These are phyloP conservation scores for Drosophila anomalipes DNA, from an alignment of 2,888 invertebrate species.

Conservation along the genomic window DNA sequence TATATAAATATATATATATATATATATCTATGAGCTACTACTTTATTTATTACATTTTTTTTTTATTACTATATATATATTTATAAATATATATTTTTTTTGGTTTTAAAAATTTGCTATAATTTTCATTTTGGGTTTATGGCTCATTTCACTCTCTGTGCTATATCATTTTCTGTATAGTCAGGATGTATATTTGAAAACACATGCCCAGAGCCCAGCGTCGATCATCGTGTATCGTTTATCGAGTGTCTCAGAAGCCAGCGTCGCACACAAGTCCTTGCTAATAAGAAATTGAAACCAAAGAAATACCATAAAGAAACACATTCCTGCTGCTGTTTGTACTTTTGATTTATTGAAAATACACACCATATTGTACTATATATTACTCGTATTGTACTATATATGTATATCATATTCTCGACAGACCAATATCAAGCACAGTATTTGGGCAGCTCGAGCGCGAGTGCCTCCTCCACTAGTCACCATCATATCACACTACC, in stretches of 20 bases:
- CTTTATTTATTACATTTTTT: neutral
- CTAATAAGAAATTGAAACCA: neutral
- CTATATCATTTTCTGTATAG: constrained; percentile 39
- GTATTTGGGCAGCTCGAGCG: constrained; percentile 73
- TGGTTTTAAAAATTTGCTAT: constrained; percentile 21
- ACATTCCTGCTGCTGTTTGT: constrained; percentile 46
- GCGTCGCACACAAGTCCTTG: constrained; percentile 38
- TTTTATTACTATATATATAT: neutral
- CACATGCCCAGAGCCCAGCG: constrained; percentile 50
- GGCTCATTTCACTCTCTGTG: constrained; percentile 49
- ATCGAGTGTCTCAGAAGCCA: constrained; percentile 32
- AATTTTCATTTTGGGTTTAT: constrained; percentile 26
- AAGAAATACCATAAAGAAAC: constrained; percentile 2
- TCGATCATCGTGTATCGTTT: constrained; percentile 20
- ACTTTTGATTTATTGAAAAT: constrained; percentile 45
- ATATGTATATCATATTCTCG: constrained; percentile 67
- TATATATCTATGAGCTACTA: constrained; percentile 28
- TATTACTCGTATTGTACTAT: constrained; percentile 41
- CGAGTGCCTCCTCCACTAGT: constrained; percentile 71
- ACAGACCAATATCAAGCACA: constrained; percentile 83
- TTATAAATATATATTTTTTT: neutral
- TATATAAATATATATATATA: constrained; percentile 30
- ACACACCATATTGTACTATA: constrained; percentile 40
- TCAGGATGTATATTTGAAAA: constrained; percentile 18
- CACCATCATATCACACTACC: constrained; percentile 80